phyloP scores from a whole-genome alignment of 2,888 invertebrate species.

The Limnephilus marmoratus region DNA sequence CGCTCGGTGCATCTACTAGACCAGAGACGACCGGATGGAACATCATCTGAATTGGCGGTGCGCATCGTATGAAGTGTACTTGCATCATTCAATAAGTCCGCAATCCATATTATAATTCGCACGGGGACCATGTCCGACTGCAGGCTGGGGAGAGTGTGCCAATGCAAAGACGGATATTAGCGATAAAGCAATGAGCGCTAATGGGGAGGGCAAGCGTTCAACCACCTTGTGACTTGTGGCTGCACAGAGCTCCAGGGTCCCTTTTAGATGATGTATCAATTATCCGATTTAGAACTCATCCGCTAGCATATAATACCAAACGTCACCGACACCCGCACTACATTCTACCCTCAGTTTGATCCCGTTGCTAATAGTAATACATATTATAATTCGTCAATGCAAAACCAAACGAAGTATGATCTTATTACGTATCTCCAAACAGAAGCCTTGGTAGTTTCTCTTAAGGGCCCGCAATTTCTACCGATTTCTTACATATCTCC shows the following conservation, averaged over 20 bases:
- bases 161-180: constrained; percentile 7
- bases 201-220: background rate
- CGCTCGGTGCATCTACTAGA: background rate
- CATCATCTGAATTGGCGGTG: constrained; percentile 51
- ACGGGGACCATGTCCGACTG: background rate
- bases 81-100: constrained; percentile 57
- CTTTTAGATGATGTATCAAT: background rate
- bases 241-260: background rate
- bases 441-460: too few relatives aligned
- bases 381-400: too few relatives aligned
- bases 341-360: too few relatives aligned
- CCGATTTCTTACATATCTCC: too few relatives aligned
- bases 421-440: too few relatives aligned
- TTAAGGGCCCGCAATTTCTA: too few relatives aligned
- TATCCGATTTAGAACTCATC: background rate
- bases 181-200: constrained; percentile 22
- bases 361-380: too few relatives aligned
- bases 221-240: background rate
- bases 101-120: constrained; percentile 44
- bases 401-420: too few relatives aligned
- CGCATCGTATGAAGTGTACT: constrained; percentile 52
- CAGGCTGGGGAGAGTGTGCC: background rate
- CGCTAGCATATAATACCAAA: background rate
- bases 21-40: constrained; percentile 35
- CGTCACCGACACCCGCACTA: background rate